phyloP scores from a whole-genome alignment of 2,888 invertebrate genomes.

The Hemicrepidius hirtus region DNA sequence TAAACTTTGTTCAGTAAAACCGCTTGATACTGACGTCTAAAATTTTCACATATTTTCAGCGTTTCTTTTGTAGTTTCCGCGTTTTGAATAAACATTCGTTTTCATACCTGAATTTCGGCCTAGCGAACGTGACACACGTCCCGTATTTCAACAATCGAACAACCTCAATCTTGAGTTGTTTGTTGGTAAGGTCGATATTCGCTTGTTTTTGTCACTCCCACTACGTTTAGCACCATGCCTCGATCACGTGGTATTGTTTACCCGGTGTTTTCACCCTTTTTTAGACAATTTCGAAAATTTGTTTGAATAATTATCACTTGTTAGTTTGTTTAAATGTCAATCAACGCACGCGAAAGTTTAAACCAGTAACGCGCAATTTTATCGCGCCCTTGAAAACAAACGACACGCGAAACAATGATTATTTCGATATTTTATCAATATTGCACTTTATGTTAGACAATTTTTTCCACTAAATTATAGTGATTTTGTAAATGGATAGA shows the following conservation, averaged over 20 bases:
- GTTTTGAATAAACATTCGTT: slow-evolving; percentile 17
- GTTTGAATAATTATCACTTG: slow-evolving; percentile 21
- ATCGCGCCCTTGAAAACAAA: slow-evolving; percentile 2
- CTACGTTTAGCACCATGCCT: slow-evolving; percentile 64
- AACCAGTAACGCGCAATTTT: not conserved
- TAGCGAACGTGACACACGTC: slow-evolving; percentile 63
- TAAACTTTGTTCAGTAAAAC: slow-evolving; percentile 34
- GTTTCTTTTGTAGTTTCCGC: slow-evolving; percentile 8
- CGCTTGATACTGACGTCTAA: slow-evolving; percentile 30
- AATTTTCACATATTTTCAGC: slow-evolving; percentile 48
- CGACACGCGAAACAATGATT: not conserved
- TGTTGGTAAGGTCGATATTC: slow-evolving; percentile 64
- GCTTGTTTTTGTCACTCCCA: slow-evolving; percentile 59
- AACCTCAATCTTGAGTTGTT: slow-evolving; percentile 61
- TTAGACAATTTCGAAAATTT: slow-evolving; percentile 34
- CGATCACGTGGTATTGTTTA: slow-evolving; percentile 70
- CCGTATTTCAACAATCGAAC: slow-evolving; percentile 57
- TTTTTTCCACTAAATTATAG: not conserved
- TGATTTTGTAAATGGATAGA: slow-evolving; percentile 4
- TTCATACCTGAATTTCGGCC: slow-evolving; percentile 17
- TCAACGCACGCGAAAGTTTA: not conserved
- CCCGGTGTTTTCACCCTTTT: slow-evolving; percentile 52
- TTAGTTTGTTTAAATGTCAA: not conserved
- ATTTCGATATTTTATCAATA: not conserved
- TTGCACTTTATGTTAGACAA: not conserved